These are phyloP conservation scores for Xenops minutus DNA, from an alignment of 2,797 vertebrate genomes.

Conservation along the genomic window DNA sequence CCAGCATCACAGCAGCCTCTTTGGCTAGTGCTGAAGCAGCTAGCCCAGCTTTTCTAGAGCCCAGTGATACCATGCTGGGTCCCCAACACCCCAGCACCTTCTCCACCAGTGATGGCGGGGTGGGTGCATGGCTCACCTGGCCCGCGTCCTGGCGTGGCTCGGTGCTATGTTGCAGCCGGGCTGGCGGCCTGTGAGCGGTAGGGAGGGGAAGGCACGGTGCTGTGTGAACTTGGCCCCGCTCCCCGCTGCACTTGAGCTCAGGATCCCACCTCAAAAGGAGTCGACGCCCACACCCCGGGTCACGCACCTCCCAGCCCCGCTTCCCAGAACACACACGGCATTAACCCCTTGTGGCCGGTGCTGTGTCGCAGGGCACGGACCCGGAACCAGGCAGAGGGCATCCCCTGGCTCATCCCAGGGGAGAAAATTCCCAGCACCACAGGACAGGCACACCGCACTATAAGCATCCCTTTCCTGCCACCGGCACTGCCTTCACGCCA, in stretches of 20 bases:
- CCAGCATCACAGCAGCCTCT: not conserved
- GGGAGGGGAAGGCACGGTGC: conserved; percentile 6
- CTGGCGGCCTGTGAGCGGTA: not conserved
- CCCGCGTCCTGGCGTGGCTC: conserved; percentile 33
- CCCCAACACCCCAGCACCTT: not conserved
- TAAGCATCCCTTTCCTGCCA: not conserved
- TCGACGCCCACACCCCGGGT: conserved; percentile 66
- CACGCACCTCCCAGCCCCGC: conserved; percentile 59
- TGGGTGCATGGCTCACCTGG: conserved; percentile 21
- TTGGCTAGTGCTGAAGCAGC: not conserved
- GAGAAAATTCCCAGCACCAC: not conserved
- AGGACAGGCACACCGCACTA: fast-evolving
- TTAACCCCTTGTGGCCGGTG: conserved; percentile 69
- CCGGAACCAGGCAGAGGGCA: not conserved
- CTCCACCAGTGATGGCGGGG: not conserved
- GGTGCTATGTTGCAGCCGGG: not conserved
- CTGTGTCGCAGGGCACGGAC: not conserved
- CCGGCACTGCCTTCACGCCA: not conserved
- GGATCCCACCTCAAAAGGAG: conserved; percentile 66
- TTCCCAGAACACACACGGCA: conserved; percentile 63
- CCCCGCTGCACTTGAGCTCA: conserved; percentile 24
- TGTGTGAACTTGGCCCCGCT: conserved; percentile 37
- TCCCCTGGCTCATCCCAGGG: not conserved
- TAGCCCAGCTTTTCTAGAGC: not conserved
- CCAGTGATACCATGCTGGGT: fast-evolving